Base-by-base conservation (phyloP, 2,797 vertebrate species). In the Coccyzus lansbergi region DNA sequence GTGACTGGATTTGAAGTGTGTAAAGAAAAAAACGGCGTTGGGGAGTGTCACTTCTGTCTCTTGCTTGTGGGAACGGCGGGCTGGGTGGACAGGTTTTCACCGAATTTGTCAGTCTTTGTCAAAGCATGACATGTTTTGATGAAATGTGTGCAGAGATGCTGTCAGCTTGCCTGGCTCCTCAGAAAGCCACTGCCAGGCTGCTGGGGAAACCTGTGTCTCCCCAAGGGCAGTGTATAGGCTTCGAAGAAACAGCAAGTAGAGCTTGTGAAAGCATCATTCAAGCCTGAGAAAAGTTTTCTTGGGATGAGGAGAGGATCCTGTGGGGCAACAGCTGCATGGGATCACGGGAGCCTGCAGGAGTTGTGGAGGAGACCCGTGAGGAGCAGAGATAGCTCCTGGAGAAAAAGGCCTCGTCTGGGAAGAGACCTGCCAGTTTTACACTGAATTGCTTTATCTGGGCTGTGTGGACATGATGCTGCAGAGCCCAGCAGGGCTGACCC, bases 61-160 rank as follows among this genome's bases (percentile, higher is more conserved):
- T 62, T 92, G 74, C 88, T 89, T 78, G 49, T 20, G 88, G 83
- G 95, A 92, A 92, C 38, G 86, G 77, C 74, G 94, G 94, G 83
- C 81, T 88, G 92, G 92, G 95, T 96, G 96, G 91, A 95, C 91
- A 95, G 92, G 56, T 93, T 86, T 92, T 77, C 75, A 80, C 6
- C 56, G 92, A 79, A 36, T 93, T 83, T 92, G 86, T 89, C 96
- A 89, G 29, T 65, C 92, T 86, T 84, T 96, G 94, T 95, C 74
- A 62, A 82, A 70, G 89, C 64, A 46, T 85, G 95, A 87, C 94
- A 95, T 92, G 91, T 94, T 94, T 82, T 89, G 95, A 92, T 88
- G 76, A 60, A 31, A 68, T 13, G 71, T 28, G 65, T 75, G 86
- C 70, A 15, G 71, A 48, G 86, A 68, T 7, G 86, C 22, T 85